Conservation (phyloP, 2,797 vertebrate genomes). For the Takifugu ocellatus region DNA sequence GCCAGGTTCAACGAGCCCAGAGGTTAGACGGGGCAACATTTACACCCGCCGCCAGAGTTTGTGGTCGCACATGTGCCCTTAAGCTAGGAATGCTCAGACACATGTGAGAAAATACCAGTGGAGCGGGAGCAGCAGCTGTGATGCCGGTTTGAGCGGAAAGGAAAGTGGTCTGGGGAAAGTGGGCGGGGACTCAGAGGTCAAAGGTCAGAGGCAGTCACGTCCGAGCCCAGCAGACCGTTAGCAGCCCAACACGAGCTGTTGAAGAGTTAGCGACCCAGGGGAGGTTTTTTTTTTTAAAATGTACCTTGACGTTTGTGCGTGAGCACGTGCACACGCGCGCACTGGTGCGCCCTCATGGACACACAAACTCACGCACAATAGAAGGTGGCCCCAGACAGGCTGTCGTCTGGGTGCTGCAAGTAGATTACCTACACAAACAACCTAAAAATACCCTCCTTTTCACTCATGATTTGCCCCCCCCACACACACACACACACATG, state of each 20-base stretch:
- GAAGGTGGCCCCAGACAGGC: conserved; percentile 76
- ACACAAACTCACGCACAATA: conserved; percentile 64
- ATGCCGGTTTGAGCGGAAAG: conserved; percentile 23
- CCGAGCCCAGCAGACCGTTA: conserved; percentile 42
- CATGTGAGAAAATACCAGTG: conserved; percentile 9
- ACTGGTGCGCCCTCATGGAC: conserved; percentile 9
- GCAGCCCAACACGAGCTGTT: conserved; percentile 55
- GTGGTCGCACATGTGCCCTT: conserved; percentile 7
- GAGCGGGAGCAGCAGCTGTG: conserved; percentile 2
- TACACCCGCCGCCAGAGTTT: conserved; percentile 20
- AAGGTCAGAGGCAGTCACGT: conserved; percentile 56
- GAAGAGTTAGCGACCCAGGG: conserved; percentile 55
- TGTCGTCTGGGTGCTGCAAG: conserved; percentile 66
- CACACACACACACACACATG: neutral
- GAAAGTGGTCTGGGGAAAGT: conserved; percentile 31
- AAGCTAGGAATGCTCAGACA: conserved; percentile 23
- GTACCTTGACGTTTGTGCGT: conserved; percentile 13
- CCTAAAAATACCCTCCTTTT: conserved; percentile 72
- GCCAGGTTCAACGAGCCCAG: conserved; percentile 48
- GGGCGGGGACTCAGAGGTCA: conserved; percentile 41
- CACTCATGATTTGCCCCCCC: conserved; percentile 30
- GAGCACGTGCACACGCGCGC: conserved; percentile 2
- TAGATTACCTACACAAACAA: conserved; percentile 75
- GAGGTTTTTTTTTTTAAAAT: conserved; percentile 30
- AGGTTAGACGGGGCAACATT: conserved; percentile 32